Conservation (phyloP, 2,113 vertebrate species). For the Miniopterus natalensis region DNA sequence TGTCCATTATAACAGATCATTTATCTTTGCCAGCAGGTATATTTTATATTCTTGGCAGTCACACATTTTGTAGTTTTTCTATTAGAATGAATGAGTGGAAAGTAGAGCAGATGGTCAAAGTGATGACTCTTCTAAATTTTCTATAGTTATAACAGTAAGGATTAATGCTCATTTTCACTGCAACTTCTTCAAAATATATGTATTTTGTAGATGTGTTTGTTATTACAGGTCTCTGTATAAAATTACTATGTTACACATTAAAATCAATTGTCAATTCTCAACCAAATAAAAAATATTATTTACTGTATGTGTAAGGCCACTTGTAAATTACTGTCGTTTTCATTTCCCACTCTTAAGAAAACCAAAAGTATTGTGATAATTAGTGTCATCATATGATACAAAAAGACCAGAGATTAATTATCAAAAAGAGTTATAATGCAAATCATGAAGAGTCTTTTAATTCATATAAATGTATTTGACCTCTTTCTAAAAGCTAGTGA, state of each 20-base stretch:
- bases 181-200: not conserved
- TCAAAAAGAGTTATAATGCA: not conserved
- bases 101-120: not conserved
- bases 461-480: not conserved
- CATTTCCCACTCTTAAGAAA: not conserved
- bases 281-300: not conserved
- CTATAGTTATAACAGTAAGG: not conserved
- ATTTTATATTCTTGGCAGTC: conserved; percentile 56
- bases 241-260: not conserved
- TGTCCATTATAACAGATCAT: not conserved
- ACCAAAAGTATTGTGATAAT: not conserved
- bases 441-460: not conserved
- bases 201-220: not conserved
- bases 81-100: conserved; percentile 21
- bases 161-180: not conserved
- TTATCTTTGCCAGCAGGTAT: not conserved
- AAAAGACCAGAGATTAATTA: not conserved
- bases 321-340: not conserved
- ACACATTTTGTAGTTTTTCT: not conserved
- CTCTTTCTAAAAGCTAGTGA: not conserved
- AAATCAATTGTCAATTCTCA: not conserved
- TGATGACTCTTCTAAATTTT: not conserved
- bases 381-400: not conserved
- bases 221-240: not conserved
- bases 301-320: not conserved